A percentile compares a stretch with the other conserved stretches of the same genome.
Evolutionary conservation across 1,140 invertebrate species (phyloP).

Genomic region (Aricia agestis): DNA sequence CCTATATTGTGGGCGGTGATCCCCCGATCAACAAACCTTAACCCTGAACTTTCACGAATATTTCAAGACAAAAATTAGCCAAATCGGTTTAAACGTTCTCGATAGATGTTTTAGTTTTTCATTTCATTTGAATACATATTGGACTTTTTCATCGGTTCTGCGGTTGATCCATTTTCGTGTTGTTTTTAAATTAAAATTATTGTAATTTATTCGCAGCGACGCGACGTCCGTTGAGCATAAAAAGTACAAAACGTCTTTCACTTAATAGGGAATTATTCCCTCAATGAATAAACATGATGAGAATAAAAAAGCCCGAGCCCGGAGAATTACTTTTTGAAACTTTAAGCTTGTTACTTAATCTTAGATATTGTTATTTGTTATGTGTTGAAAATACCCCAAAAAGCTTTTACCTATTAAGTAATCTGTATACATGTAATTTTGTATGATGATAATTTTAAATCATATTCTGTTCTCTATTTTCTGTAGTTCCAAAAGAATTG

Average conservation of each 20-base stretch:
- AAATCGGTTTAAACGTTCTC: no score
- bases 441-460: no score
- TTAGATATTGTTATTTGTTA: no score
- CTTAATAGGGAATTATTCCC: background rate
- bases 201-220: background rate
- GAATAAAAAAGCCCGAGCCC: background rate
- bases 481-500: no score
- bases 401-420: no score
- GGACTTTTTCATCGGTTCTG: background rate
- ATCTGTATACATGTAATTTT: no score
- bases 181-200: conserved; percentile 4
- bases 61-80: no score
- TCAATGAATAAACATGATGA: background rate
- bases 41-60: no score
- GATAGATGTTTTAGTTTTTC: background rate
- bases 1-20: no score
- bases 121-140: background rate
- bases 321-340: background rate
- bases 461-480: no score
- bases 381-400: no score
- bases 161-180: background rate
- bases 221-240: background rate
- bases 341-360: background rate
- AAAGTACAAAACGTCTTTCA: background rate
- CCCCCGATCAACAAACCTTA: no score